phyloP scores from a whole-genome alignment of 2,113 vertebrate species.

The Xenopus tropicalis region DNA sequence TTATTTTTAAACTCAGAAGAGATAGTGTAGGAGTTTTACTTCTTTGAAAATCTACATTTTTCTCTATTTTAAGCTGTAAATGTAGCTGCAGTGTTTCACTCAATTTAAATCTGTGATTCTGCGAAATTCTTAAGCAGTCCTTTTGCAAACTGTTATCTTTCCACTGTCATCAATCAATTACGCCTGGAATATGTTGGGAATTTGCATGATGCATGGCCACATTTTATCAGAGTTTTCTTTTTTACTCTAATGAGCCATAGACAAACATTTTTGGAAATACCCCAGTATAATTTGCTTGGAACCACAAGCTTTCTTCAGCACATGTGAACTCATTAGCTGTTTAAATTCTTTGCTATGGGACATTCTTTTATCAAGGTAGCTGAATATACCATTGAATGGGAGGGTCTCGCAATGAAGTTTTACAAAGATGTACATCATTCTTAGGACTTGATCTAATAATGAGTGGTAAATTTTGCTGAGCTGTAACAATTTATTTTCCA shows the following conservation, averaged over 20 bases:
- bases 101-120: slow-evolving; percentile 29
- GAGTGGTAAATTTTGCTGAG: too few species aligned
- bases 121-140: slow-evolving; percentile 24
- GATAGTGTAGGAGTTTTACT: background rate
- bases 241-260: slow-evolving; percentile 38
- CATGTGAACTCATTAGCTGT: slow-evolving; percentile 19
- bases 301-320: slow-evolving; percentile 17
- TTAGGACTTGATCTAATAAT: too few species aligned
- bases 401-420: too few species aligned
- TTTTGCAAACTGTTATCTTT: slow-evolving; percentile 38
- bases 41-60: background rate
- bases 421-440: too few species aligned
- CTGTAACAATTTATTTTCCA: too few species aligned
- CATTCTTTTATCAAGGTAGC: slow-evolving; percentile 20
- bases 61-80: background rate
- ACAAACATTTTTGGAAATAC: slow-evolving; percentile 39
- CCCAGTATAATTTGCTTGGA: slow-evolving; percentile 39
- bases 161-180: slow-evolving; percentile 39
- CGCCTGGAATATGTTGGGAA: slow-evolving; percentile 28
- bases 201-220: slow-evolving; percentile 26
- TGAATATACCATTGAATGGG: background rate
- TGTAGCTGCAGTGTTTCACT: slow-evolving; percentile 6
- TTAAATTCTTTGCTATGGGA: slow-evolving; percentile 21
- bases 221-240: slow-evolving; percentile 38
- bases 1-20: slow-evolving; percentile 1